Evolutionary conservation across 2,113 vertebrate species (phyloP), one percentile per base, ranked within the genome.

Genomic region (Dissostichus mawsoni): DNA sequence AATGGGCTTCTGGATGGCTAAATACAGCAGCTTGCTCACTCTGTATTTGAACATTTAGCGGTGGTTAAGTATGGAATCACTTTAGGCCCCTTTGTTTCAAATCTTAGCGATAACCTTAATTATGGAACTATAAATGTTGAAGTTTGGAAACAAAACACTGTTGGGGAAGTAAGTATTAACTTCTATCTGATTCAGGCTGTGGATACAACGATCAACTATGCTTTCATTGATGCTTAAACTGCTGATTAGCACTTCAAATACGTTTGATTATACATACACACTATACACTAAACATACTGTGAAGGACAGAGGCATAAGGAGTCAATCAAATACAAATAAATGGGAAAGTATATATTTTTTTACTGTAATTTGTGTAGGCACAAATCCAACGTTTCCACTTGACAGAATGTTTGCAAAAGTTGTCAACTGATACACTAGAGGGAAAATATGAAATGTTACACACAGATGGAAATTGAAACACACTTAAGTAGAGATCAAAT

Each of bases 1-100:
- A 83, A 89, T 83, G 80, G 82, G 82, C 72, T 83, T 77, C 70
- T 82, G 77, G 17, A 66, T 61, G 80, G 70, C 80, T 82, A 85
- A 86, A 91, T 80, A 84, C 74, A 81, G 74, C 80, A 74, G 51
- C 59, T 55, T 83, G 65, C 83, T 81, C 69, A 78, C 65, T 81
- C 69, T 48, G 81, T 78, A 77, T 84, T 78, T 86, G 78, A 76
- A 69, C 65, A 64, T 82, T 88, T 77, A 86, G 57, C 51, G 36
- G 64, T 20, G 45, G 51, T 77, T 76, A 78, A 58, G 50, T 56
- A 58, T 67, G 61, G 53, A 29, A 59, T 77, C 63, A 76, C 11
- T 81, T 56, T 41, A 75, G 67, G 16, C 47, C 53, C 14, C 48
- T 66, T 25, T 50, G n/a, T 67, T 76, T 64, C 8, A 58, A 4